Evolutionary conservation across 2,888 invertebrate species (phyloP).

Genomic region (Drosophila subquinaria): DNA sequence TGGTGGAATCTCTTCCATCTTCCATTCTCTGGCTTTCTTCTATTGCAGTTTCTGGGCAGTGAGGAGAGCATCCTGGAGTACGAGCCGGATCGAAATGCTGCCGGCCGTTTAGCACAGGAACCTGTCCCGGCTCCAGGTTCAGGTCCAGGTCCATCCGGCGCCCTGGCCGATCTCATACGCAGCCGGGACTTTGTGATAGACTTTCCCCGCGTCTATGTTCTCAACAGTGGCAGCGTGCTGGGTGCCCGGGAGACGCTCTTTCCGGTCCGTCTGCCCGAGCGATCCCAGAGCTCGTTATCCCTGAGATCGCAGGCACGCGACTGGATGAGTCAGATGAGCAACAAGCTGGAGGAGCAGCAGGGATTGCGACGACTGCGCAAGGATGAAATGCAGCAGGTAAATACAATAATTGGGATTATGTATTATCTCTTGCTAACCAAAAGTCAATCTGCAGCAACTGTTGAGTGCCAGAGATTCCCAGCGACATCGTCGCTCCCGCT

Average conservation of each 20-base stretch:
- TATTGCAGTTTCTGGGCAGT: slow-evolving; percentile 91
- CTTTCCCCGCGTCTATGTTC: slow-evolving; percentile 80
- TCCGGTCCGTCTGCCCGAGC: slow-evolving; percentile 76
- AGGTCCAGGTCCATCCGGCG: slow-evolving; percentile 49
- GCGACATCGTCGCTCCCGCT: slow-evolving; percentile 81
- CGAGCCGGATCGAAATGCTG: slow-evolving; percentile 86
- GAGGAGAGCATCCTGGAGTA: slow-evolving; percentile 93
- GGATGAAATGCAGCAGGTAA: slow-evolving; percentile 81
- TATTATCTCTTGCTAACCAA: too few species aligned
- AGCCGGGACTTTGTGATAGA: slow-evolving; percentile 83
- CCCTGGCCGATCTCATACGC: slow-evolving; percentile 74
- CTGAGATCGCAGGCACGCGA: slow-evolving; percentile 73
- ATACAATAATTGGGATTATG: too few species aligned
- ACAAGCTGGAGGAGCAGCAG: slow-evolving; percentile 83
- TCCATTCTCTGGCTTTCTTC: slow-evolving; percentile 12
- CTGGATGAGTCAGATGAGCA: slow-evolving; percentile 77
- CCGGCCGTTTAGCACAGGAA: slow-evolving; percentile 14
- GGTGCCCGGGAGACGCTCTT: slow-evolving; percentile 76
- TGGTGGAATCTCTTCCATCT: background rate
- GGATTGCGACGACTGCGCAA: slow-evolving; percentile 72
- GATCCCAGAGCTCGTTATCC: slow-evolving; percentile 84
- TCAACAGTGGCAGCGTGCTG: slow-evolving; percentile 72
- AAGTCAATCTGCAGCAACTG: slow-evolving; percentile 67
- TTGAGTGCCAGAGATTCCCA: slow-evolving; percentile 74
- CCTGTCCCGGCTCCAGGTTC: slow-evolving; percentile 19